A percentile compares a stretch with the other conserved stretches of the same genome.
Conservation (phyloP, 2,888 invertebrate species). For the Apamea anceps region DNA sequence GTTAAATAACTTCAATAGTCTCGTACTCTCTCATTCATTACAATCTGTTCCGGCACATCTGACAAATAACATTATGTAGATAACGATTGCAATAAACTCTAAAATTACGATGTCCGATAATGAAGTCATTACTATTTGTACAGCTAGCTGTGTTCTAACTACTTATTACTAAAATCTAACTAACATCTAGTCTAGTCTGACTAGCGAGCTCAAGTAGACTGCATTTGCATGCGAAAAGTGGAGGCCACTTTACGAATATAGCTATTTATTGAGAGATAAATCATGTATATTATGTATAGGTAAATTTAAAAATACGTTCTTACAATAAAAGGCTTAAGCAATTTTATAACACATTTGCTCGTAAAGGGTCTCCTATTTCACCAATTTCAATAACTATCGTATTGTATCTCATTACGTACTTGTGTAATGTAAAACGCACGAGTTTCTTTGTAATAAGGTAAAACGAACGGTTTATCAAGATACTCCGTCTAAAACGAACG, state of each 20-base stretch:
- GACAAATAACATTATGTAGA: not conserved
- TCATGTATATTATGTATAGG: not conserved
- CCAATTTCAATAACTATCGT: too few relatives aligned
- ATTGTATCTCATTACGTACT: too few relatives aligned
- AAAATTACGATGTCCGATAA: conserved; percentile 17
- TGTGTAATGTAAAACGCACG: too few relatives aligned
- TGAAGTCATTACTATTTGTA: not conserved
- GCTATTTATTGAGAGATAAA: not conserved
- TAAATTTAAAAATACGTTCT: too few relatives aligned
- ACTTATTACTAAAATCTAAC: not conserved
- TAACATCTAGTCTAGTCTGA: not conserved
- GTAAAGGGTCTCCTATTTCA: too few relatives aligned
- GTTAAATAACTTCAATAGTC: not conserved
- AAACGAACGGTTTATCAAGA: too few relatives aligned
- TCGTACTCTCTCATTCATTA: conserved; percentile 4
- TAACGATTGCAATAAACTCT: conserved; percentile 11
- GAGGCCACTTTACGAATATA: not conserved
- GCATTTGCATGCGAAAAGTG: too few relatives aligned
- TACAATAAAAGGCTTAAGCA: too few relatives aligned
- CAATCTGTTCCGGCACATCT: not conserved
- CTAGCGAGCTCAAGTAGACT: not conserved
- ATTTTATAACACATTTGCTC: too few relatives aligned
- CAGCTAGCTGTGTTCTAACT: not conserved
- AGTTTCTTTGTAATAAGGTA: too few relatives aligned
- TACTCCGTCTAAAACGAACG: too few relatives aligned